Base-by-base conservation (phyloP, 2,113 vertebrate species). In the Serranochromis macrocephalus region DNA sequence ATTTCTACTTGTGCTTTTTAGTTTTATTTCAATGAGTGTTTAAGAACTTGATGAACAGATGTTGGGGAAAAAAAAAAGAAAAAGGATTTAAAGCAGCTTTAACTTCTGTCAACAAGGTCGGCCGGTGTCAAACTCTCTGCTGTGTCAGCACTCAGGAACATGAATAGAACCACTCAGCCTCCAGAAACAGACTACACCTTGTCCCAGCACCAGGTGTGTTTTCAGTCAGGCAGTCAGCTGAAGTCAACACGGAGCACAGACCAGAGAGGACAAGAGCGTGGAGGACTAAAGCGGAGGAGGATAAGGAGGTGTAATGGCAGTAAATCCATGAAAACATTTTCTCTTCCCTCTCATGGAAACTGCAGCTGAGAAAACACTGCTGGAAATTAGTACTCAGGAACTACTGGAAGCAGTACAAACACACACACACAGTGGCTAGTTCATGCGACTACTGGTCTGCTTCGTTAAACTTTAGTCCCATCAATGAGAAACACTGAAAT, bases 281-380 rank as follows among this genome's bases (percentile, higher is more conserved):
- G 84, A 49, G 75, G 87, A 49, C 42, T 19, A 78, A 29, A 88
- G 82, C 3, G 14, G 86, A 86, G 85, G 86, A 87, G 90, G 87
- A 89, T 87, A 79, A 91, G 49, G 87, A 91, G 92, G 91, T 81
- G 83, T 87, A 90, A 87, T 82, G 87, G 89, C 92, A 92, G 89
- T 84, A 93, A 93, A 92, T 93, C 88, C 85, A 68, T 47, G 84
- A 94, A 94, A 94, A 93, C 90, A 93, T 94, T 92, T 92, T 90
- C 90, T 94, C 92, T 92, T 84, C 88, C 63, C 87, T 90, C 81
- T 89, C 87, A 93, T 91, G 91, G 89, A 85, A 92, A 94, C 57
- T 88, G 88, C 93, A 94, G 92, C 90, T 95, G 93, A 93, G 85
- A 93, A 95, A 93, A 95, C 94, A 95, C 84, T 54, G 80, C 71